phyloP scores from a whole-genome alignment of 2,797 vertebrate species.

The Hephaestus fuliginosus region DNA sequence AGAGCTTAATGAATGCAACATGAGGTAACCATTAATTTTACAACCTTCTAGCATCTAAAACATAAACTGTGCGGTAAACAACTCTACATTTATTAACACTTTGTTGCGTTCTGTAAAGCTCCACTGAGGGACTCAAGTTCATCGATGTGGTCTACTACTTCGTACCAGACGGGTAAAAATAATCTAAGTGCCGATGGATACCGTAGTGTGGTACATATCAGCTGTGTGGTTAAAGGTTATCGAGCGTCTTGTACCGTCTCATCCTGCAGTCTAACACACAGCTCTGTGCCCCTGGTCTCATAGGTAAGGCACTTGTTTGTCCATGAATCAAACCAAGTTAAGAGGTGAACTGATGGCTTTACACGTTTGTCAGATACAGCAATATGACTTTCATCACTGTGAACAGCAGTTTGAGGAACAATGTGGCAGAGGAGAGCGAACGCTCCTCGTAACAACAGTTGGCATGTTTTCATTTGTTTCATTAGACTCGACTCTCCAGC shows the following conservation, averaged over 20 bases:
- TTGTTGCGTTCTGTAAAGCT: slow-evolving; percentile 46
- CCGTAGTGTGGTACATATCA: slow-evolving; percentile 53
- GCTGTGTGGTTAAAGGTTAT: slow-evolving; percentile 67
- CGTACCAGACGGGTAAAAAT: slow-evolving; percentile 66
- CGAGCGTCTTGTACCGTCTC: slow-evolving; percentile 50
- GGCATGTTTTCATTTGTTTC: slow-evolving; percentile 62
- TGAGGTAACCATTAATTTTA: slow-evolving; percentile 77
- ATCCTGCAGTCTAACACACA: slow-evolving; percentile 62
- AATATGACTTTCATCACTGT: slow-evolving; percentile 74
- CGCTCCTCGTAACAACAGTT: slow-evolving; percentile 61
- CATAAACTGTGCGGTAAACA: slow-evolving; percentile 71
- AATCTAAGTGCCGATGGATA: slow-evolving; percentile 63
- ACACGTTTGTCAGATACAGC: slow-evolving; percentile 80
- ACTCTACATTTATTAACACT: slow-evolving; percentile 70
- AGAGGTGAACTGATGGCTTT: slow-evolving; percentile 79
- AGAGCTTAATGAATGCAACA: slow-evolving; percentile 66
- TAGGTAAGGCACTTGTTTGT: slow-evolving; percentile 88
- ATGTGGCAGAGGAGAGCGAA: slow-evolving; percentile 70
- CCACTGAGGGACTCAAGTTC: slow-evolving; percentile 52
- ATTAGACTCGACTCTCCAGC: slow-evolving; percentile 29
- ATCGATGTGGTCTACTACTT: slow-evolving; percentile 56
- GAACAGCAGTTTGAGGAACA: slow-evolving; percentile 79
- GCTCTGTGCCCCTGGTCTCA: slow-evolving; percentile 83
- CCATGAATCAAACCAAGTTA: slow-evolving; percentile 77
- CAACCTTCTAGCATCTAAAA: slow-evolving; percentile 66